Base-by-base conservation (phyloP, 2,888 invertebrate genomes). In the Ormyrus nitidulus region DNA sequence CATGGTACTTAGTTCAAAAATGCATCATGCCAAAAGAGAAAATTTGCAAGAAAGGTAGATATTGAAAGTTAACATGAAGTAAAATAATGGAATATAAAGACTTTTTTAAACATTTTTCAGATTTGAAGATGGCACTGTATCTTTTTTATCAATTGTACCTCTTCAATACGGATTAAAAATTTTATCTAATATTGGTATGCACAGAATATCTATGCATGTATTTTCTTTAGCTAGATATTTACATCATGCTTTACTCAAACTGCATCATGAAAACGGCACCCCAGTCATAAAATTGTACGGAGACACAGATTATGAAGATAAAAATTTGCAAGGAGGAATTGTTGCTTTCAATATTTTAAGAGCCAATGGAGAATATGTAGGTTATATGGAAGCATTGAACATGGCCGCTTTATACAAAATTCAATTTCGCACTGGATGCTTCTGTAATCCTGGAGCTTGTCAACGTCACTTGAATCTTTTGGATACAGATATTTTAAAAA, bases 361-460 rank as follows among this genome's bases (percentile, higher is more conserved):
- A 84, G 92, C 94, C 58, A 94, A 95, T 91, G 96, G 96, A 46
- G 92, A 93, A 61, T 95, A 93, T 89, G 94, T 98, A 85, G 99
- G 99, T 71, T 99, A 95, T 92, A 93, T 96, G 81, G 97, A 98
- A 93, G 96, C 98, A 80, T 94, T 96, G 86, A 96, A 97, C 87
- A 94, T 99, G 92, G 96, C 98, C 0, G 95, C 96, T 84, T 91
- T 98, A 73, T 95, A 97, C 88, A 95, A 95, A 85, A 95, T 99
- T 71, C 94, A 95, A 84, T 90, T 99, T 59, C 93, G 99, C 83
- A 97, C 97, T 1, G 99, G 99, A 0, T 99, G 99, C 89, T 98
- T 98, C 89, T 99, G 99, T 90, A 99, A 99, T 91, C 95, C 98
- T 1, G 99, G 99, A 11, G 96, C 98, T 2, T 99, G 99, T 88